Evolutionary conservation across 2,113 vertebrate species (phyloP).

Genomic region (Bettongia penicillata): DNA sequence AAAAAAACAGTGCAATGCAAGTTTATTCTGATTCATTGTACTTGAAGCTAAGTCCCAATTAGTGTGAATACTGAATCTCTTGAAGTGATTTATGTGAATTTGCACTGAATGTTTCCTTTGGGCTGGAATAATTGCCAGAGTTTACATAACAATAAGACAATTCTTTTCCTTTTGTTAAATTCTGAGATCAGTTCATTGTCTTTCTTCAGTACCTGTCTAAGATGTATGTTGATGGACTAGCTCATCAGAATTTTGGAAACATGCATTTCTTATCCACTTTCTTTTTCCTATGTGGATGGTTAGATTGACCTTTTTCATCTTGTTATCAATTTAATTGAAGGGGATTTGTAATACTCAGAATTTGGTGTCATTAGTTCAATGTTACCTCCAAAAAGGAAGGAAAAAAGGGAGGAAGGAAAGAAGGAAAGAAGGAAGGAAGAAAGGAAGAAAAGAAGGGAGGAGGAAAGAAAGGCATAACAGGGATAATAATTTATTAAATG

Average conservation of each 20-base stretch:
- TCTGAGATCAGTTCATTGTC: not conserved
- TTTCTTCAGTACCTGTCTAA: not conserved
- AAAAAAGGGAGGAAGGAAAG: not conserved
- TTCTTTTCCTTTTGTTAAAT: not conserved
- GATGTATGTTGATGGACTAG: not conserved
- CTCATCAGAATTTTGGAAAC: too few relatives aligned
- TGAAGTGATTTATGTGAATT: not conserved
- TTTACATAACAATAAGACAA: not conserved
- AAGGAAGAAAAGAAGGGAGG: too few relatives aligned
- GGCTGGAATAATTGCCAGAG: not conserved
- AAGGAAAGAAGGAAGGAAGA: too few relatives aligned
- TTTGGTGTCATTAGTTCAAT: not conserved
- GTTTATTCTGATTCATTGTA: too few relatives aligned
- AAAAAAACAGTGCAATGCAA: too few relatives aligned
- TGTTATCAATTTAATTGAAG: not conserved
- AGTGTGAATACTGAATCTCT: not conserved
- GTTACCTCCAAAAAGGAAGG: not conserved
- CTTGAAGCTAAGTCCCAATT: not conserved
- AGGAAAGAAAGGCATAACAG: not conserved
- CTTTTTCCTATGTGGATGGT: not conserved
- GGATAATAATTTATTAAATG: not conserved
- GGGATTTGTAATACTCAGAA: not conserved
- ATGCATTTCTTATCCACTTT: not conserved
- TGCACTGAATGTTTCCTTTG: not conserved
- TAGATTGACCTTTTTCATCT: not conserved